Conservation (phyloP, 2,113 vertebrate species). For the Noturus placidus region DNA sequence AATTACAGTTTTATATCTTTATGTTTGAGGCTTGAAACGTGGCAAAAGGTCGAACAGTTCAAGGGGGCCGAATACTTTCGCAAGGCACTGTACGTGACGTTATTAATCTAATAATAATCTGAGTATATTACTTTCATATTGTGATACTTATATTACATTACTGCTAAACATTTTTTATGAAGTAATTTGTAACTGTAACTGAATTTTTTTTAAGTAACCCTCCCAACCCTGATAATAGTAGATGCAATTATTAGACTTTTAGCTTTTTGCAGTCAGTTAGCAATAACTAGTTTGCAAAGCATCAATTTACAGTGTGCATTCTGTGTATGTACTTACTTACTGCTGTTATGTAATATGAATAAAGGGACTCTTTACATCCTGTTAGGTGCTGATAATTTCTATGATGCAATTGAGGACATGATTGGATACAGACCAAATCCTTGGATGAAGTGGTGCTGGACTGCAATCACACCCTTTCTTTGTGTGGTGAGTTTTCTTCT, state of each 20-base stretch:
- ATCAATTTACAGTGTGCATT: neutral
- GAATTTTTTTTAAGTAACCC: no score
- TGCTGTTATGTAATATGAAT: neutral
- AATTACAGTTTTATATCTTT: no score
- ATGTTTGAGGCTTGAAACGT: no score
- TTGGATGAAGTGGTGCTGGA: slow-evolving; percentile 99
- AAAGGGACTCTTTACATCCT: neutral
- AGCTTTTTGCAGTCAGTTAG: neutral
- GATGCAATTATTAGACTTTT: neutral
- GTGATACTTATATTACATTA: no score
- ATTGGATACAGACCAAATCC: slow-evolving; percentile 96
- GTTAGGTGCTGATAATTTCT: slow-evolving; percentile 95
- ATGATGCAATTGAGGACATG: slow-evolving; percentile 98
- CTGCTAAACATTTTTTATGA: no score
- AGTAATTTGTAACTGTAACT: no score
- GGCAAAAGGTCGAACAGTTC: no score
- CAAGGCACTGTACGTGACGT: no score
- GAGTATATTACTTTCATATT: no score
- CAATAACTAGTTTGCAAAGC: neutral
- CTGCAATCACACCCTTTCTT: slow-evolving; percentile 87
- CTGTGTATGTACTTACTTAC: neutral
- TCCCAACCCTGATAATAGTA: neutral
- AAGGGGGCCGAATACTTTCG: no score
- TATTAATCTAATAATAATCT: no score
- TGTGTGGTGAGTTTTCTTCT: slow-evolving; percentile 80